A percentile compares a stretch with the other conserved stretches of the same genome.
phyloP scores from a whole-genome alignment of 2,113 vertebrate species.

The Uria lomvia region DNA sequence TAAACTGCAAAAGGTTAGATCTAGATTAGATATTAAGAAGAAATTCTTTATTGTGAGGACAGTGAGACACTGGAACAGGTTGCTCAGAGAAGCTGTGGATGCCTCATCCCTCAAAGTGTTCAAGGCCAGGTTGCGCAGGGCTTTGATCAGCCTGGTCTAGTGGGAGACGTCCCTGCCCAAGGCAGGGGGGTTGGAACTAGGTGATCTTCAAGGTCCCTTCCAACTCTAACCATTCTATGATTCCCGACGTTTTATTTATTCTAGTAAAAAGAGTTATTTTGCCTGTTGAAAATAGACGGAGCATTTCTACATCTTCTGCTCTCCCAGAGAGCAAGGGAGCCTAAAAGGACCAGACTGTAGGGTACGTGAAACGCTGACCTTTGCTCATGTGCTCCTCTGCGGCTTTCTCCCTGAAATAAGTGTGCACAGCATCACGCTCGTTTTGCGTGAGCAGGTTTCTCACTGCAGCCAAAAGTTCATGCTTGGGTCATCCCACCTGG shows the following conservation, averaged over 20 bases:
- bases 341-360: fast-evolving
- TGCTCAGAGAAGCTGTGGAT: not conserved
- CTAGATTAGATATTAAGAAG: not conserved
- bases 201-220: not conserved
- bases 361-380: not conserved
- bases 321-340: not conserved
- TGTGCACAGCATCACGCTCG: fast-evolving
- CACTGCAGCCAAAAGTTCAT: not conserved
- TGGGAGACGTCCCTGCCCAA: not conserved
- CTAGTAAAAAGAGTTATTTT: not conserved
- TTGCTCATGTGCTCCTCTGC: not conserved
- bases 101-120: not conserved
- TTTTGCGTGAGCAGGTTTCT: fast-evolving
- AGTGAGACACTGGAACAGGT: not conserved
- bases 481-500: not conserved
- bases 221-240: not conserved
- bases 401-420: not conserved
- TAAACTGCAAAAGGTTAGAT: not conserved
- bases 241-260: not conserved
- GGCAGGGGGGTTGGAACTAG: not conserved
- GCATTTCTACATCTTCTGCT: not conserved
- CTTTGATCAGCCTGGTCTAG: not conserved
- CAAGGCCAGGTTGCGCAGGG: not conserved
- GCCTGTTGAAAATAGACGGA: not conserved
- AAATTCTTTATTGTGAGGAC: not conserved